Base-by-base conservation (phyloP, 2,797 vertebrate genomes). In the Rhodeus uyekii region DNA sequence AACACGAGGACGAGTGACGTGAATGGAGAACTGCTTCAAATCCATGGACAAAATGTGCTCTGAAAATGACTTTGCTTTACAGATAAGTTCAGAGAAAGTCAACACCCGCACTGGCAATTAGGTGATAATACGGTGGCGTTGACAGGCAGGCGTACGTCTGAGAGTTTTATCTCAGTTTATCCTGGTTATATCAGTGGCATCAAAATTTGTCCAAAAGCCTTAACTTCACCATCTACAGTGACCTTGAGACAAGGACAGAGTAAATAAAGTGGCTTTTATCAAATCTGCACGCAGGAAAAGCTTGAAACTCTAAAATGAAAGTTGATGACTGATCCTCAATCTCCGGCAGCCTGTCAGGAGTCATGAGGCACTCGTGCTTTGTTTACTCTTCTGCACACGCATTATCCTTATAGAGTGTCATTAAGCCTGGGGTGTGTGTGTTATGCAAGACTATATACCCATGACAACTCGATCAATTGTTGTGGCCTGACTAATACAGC, bases 51-150 rank as follows among this genome's bases (percentile, higher is more conserved):
- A n/a, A 10, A 81, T 50, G 42, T 74, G 7, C 44, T 24, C 38
- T 1, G 3, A 38, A 34, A 8, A 68, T 89, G 75, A 81, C 48
- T 73, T 86, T 72, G 19, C 50, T 69, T 16, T 2, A 86, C 85
- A 46, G 8, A 82, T 22, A 64, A 46, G 16, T 53, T 50, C 24
- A 64, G 32, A 83, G 48, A 73, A 81, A 77, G 82, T 86, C 63
- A 78, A 65, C 24, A n/a, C 32, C 53, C 55, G 19, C 58, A 78
- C 46, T 85, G 22, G 19, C 74, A 71, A 36, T 82, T 80, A 83
- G 75, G 80, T 14, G 53, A 77, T 91, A 88, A 94, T 93, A 88
- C 92, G 84, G 22, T 22, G 29, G 87, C 36, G 90, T 86, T 87
- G 91, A 93, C 90, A 91, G 81, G 39, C 16, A 27, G 64, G 80